These are phyloP conservation scores for Myathropa florea DNA, from an alignment of 2,888 invertebrate species.

Conservation along the genomic window DNA sequence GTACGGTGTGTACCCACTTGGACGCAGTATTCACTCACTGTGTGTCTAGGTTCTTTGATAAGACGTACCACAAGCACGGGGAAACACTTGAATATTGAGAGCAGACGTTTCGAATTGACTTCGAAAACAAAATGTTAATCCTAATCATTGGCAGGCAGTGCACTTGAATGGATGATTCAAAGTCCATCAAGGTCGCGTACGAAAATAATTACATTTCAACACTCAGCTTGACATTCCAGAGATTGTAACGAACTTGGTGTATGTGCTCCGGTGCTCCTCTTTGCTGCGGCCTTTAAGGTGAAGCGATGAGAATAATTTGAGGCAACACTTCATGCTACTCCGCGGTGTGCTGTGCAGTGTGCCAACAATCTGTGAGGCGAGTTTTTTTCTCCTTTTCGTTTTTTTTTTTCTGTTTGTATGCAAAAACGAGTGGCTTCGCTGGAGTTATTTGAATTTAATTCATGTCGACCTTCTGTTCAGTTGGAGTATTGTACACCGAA, in stretches of 20 bases:
- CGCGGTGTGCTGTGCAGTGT: neutral
- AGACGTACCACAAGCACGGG: neutral
- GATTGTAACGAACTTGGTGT: neutral
- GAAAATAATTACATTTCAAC: constrained; percentile 5
- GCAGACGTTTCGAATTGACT: neutral
- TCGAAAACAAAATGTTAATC: neutral
- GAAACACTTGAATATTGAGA: neutral
- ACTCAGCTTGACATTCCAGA: neutral
- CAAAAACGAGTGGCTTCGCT: neutral
- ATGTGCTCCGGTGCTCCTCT: neutral
- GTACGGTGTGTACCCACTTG: neutral
- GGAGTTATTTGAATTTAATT: neutral
- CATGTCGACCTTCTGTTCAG: constrained; percentile 20
- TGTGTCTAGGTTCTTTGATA: constrained; percentile 4
- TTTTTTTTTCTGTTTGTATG: neutral
- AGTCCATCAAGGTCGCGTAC: constrained; percentile 15
- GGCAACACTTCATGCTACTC: neutral
- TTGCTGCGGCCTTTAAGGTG: neutral
- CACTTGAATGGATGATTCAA: neutral
- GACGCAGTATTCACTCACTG: neutral
- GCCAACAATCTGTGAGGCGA: neutral
- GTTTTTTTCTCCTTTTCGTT: neutral
- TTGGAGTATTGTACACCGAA: neutral
- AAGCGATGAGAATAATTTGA: neutral
- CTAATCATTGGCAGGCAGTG: neutral